Evolutionary conservation across 2,888 invertebrate genomes (phyloP).

Genomic region (Phortica okadai): DNA sequence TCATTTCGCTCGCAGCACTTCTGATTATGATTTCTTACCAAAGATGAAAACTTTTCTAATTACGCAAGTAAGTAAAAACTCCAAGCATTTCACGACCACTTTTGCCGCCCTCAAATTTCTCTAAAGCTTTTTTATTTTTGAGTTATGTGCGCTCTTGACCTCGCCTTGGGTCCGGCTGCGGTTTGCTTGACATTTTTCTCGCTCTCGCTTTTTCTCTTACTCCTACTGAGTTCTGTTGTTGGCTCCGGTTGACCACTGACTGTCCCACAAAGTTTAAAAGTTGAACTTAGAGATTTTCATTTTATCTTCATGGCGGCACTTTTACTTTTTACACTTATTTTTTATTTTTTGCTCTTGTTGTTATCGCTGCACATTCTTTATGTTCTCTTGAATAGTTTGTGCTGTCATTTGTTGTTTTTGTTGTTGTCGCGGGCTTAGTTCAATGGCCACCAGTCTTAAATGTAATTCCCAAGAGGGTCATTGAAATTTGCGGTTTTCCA

Average conservation of each 20-base stretch:
- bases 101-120: too few species aligned
- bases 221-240: not conserved
- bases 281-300: conserved; percentile 41
- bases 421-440: conserved; percentile 55
- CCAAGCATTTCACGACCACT: too few species aligned
- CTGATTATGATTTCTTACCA: conserved; percentile 56
- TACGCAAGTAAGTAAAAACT: conserved; percentile 50
- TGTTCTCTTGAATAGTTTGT: conserved; percentile 4
- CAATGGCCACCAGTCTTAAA: conserved; percentile 57
- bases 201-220: not conserved
- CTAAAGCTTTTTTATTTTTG: not conserved
- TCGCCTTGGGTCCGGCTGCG: conserved; percentile 10
- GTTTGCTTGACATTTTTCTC: conserved; percentile 11
- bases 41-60: conserved; percentile 61
- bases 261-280: conserved; percentile 57
- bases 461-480: conserved; percentile 60
- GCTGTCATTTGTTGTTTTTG: conserved; percentile 30
- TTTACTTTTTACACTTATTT: conserved; percentile 38
- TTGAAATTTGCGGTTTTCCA: conserved; percentile 34
- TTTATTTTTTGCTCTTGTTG: conserved; percentile 33
- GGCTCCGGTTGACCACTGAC: conserved; percentile 54
- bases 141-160: conserved; percentile 27
- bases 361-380: conserved; percentile 20
- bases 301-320: conserved; percentile 45
- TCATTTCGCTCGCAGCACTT: conserved; percentile 18